These are phyloP conservation scores for Ganaspis sp. DNA, from an alignment of 1,140 invertebrate species.

Conservation along the genomic window DNA sequence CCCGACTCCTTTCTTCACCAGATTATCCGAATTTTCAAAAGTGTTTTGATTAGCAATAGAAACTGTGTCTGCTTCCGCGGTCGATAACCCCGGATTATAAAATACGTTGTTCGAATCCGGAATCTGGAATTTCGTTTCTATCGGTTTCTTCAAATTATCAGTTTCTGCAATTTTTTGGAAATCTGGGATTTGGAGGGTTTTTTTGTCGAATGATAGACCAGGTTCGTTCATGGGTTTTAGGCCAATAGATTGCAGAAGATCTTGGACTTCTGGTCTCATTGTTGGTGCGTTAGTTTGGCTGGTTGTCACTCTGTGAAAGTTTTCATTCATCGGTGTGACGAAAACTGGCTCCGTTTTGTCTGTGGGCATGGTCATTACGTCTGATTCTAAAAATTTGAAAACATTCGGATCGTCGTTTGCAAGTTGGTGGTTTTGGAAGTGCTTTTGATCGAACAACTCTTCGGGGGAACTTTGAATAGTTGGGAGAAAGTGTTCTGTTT, in stretches of 20 bases:
- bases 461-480: conserved; percentile 44
- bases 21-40: conserved; percentile 50
- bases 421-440: no score
- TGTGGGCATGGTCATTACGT: conserved; percentile 19
- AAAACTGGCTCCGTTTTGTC: conserved; percentile 57
- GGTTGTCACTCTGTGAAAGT: conserved; percentile 32
- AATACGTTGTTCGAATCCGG: conserved; percentile 41
- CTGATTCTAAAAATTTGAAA: neutral
- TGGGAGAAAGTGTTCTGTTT: conserved; percentile 55
- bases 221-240: conserved; percentile 53
- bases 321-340: conserved; percentile 63
- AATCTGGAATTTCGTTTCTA: conserved; percentile 46
- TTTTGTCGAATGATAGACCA: conserved; percentile 45
- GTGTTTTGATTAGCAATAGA: conserved; percentile 61
- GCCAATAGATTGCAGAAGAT: conserved; percentile 72
- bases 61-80: conserved; percentile 31
- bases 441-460: conserved; percentile 35
- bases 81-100: conserved; percentile 43
- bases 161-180: no score
- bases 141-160: no score
- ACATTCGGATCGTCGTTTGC: neutral
- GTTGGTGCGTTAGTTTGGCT: conserved; percentile 53
- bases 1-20: conserved; percentile 63
- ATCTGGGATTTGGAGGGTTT: no score
- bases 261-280: conserved; percentile 70